phyloP scores from a whole-genome alignment of 2,113 vertebrate genomes.

The Albula goreensis region DNA sequence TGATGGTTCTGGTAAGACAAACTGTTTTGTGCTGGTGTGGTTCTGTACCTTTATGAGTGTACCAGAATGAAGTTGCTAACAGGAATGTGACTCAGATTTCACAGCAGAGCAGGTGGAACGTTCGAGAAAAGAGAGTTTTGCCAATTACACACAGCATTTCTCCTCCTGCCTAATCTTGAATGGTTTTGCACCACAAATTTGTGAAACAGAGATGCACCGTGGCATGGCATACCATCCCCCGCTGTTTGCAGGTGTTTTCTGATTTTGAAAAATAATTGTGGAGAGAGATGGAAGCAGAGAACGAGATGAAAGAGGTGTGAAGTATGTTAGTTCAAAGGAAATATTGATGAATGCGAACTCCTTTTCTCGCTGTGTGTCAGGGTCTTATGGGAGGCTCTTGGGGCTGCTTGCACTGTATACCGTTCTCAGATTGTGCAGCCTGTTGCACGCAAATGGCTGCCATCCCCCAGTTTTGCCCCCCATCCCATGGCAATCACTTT shows the following conservation, averaged over 20 bases:
- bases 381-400: neutral
- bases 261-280: neutral
- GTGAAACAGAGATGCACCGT: neutral
- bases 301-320: slow-evolving; percentile 21
- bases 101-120: neutral
- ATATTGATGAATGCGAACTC: neutral
- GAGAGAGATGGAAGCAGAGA: slow-evolving; percentile 1
- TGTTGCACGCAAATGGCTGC: neutral
- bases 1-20: neutral
- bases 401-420: neutral
- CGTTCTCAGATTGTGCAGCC: neutral
- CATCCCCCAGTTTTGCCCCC: neutral
- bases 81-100: neutral
- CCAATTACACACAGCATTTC: neutral
- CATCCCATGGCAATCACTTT: neutral
- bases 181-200: neutral
- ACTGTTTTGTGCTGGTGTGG: neutral
- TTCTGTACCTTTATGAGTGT: neutral
- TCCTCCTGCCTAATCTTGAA: neutral
- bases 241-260: neutral
- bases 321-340: slow-evolving; percentile 3
- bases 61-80: neutral
- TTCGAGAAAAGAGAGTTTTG: neutral
- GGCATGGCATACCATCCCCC: neutral
- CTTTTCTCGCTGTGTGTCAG: neutral